phyloP scores from a whole-genome alignment of 2,888 invertebrate species.

The Cremastinae sp. region DNA sequence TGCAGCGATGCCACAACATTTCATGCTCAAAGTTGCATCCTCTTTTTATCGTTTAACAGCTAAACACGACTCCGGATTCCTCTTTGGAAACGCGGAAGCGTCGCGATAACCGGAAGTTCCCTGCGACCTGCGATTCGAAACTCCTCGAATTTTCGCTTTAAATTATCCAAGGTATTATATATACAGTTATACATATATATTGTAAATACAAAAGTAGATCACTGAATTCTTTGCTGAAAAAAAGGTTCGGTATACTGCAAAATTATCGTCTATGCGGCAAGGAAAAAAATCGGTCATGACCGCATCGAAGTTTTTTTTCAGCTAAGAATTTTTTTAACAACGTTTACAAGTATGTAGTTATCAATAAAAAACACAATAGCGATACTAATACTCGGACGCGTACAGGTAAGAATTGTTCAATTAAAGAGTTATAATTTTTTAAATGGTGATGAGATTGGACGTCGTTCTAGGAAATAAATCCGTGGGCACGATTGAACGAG shows the following conservation, averaged over 20 bases:
- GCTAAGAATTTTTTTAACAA: too few relatives aligned
- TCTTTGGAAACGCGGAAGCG: conserved; percentile 31
- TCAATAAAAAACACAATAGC: too few relatives aligned
- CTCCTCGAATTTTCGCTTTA: conserved; percentile 22
- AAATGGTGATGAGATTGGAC: too few relatives aligned
- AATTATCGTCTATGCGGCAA: background rate
- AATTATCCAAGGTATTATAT: background rate
- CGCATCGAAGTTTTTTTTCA: too few relatives aligned
- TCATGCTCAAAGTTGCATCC: conserved; percentile 15
- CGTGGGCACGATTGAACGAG: too few relatives aligned
- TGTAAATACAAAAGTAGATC: conserved; percentile 33
- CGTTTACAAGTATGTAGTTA: too few relatives aligned
- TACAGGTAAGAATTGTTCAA: too few relatives aligned
- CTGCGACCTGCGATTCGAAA: conserved; percentile 9
- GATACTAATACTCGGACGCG: too few relatives aligned
- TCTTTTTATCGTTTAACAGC: conserved; percentile 28
- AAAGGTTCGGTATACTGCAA: conserved; percentile 36
- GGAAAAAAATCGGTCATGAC: too few relatives aligned
- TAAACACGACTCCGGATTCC: conserved; percentile 12
- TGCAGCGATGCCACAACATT: conserved; percentile 22
- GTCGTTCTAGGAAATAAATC: too few relatives aligned
- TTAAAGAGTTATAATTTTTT: too few relatives aligned
- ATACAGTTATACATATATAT: background rate
- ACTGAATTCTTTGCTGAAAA: conserved; percentile 52
- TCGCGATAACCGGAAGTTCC: conserved; percentile 26